Evolutionary conservation across 2,888 invertebrate genomes (phyloP), one percentile per base, ranked within the genome.

Genomic region (Chymomyza amoena): DNA sequence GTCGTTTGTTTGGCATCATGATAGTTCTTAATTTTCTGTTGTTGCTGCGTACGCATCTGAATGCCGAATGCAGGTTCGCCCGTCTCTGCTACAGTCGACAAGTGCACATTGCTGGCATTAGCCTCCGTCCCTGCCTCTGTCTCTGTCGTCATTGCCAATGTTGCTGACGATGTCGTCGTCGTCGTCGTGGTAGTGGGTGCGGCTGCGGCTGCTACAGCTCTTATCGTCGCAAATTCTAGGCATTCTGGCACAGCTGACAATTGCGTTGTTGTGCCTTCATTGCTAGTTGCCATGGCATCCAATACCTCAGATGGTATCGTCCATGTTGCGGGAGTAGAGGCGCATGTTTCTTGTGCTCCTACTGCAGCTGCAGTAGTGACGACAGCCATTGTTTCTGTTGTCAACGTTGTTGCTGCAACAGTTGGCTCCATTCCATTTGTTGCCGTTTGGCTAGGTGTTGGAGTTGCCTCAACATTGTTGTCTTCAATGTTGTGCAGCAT

Each of bases 1-100:
- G 84, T 83, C 66, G 77, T 75, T 67, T 89, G 84, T 60, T 84
- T 88, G 64, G 85, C 81, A 77, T 88, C 86, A 73, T 87, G 88
- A 73, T 87, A 87, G 77, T 77, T 87, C 77, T 79, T 87, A 18
- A 88, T 84, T 74, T 83, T 83, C 64, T 85, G 77, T 50, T 84
- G 77, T 73, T 84, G 76, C 77, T 87, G 81, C 74, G 78, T 85
- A 68, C 87, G 89, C 80, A 89, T 79, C 72, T 86, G 82, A 71
- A 81, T 75, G 61, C 81, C 83, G 78, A 90, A 83, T 81, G 83
- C 72, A 39, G 84, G 81, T 45, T 84, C 84, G 68, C 81, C 32
- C 6, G 7, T 25, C 25, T 25, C 76, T 20, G 76, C 77, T 45
- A 68, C 76, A 69, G 80, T 79, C 64, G 79, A 72, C 66, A 85